Evolutionary conservation across 2,797 vertebrate species (phyloP).

Genomic region (Acanthurus lineatus): DNA sequence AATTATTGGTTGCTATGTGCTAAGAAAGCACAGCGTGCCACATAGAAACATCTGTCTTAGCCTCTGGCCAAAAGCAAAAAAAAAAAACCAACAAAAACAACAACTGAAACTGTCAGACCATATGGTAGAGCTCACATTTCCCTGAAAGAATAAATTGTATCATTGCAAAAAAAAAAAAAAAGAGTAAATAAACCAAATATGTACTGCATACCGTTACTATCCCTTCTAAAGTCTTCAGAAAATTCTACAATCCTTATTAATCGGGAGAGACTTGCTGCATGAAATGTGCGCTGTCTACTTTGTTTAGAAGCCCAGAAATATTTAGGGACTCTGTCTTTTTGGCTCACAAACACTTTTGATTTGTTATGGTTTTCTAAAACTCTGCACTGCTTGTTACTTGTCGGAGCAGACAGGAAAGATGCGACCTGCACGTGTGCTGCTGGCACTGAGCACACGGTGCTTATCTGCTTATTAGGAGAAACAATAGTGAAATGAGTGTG

Average conservation of each 20-base stretch:
- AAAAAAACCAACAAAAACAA: conserved; percentile 38
- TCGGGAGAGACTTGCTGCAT: conserved; percentile 47
- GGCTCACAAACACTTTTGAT: conserved; percentile 78
- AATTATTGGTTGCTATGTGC: conserved; percentile 38
- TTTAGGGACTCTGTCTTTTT: conserved; percentile 81
- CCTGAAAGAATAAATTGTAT: conserved; percentile 40
- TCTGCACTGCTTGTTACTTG: conserved; percentile 44
- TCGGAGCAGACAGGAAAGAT: conserved; percentile 45
- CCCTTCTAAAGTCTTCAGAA: conserved; percentile 56
- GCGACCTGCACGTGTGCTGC: conserved; percentile 41
- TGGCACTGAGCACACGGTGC: conserved; percentile 7
- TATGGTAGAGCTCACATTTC: conserved; percentile 33
- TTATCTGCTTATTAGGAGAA: conserved; percentile 62
- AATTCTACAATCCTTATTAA: conserved; percentile 62
- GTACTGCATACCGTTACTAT: conserved; percentile 15
- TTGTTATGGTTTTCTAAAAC: conserved; percentile 77
- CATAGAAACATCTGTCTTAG: conserved; percentile 71
- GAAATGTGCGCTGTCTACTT: conserved; percentile 53
- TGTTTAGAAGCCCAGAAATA: conserved; percentile 83
- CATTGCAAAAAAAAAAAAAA: conserved; percentile 11
- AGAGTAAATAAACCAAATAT: conserved; percentile 44
- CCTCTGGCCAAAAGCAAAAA: conserved; percentile 53
- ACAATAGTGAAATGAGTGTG: conserved; percentile 27
- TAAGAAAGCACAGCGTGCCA: conserved; percentile 46
- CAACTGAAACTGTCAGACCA: conserved; percentile 44